These are phyloP conservation scores for Melozone crissalis DNA, from an alignment of 2,113 vertebrate genomes.

Conservation along the genomic window DNA sequence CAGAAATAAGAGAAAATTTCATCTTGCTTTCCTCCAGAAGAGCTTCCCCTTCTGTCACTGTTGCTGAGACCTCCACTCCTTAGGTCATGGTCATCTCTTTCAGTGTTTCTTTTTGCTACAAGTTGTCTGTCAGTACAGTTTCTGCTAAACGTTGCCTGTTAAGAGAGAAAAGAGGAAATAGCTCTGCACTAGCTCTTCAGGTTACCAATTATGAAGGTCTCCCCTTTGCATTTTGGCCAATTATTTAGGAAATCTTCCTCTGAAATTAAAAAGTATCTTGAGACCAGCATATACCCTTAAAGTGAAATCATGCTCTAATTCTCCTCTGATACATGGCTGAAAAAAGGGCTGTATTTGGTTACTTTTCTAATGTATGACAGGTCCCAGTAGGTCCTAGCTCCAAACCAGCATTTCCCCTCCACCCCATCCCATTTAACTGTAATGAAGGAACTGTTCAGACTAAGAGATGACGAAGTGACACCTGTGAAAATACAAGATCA, in stretches of 20 bases:
- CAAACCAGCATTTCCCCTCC: neutral
- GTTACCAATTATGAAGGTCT: neutral
- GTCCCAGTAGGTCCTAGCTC: neutral
- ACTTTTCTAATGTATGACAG: neutral
- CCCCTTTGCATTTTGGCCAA: neutral
- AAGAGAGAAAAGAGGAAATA: neutral
- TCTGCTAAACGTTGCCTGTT: neutral
- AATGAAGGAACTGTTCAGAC: neutral
- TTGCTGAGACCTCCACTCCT: neutral
- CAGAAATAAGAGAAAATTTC: neutral
- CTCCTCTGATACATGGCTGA: neutral
- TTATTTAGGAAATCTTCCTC: neutral
- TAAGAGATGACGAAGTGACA: neutral
- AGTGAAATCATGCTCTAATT: neutral
- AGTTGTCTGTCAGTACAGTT: neutral
- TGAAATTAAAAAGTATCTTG: neutral
- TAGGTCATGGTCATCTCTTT: neutral
- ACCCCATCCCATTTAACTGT: neutral
- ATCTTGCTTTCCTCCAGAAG: neutral
- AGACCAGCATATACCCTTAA: neutral
- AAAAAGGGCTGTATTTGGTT: neutral
- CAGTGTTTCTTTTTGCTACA: neutral
- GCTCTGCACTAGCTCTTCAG: neutral
- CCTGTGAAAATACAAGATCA: slow-evolving; percentile 47
- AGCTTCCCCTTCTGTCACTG: neutral